A percentile compares a stretch with the other conserved stretches of the same genome.
Evolutionary conservation across 2,797 vertebrate genomes (phyloP).

Genomic region (Fistularia tabacaria): DNA sequence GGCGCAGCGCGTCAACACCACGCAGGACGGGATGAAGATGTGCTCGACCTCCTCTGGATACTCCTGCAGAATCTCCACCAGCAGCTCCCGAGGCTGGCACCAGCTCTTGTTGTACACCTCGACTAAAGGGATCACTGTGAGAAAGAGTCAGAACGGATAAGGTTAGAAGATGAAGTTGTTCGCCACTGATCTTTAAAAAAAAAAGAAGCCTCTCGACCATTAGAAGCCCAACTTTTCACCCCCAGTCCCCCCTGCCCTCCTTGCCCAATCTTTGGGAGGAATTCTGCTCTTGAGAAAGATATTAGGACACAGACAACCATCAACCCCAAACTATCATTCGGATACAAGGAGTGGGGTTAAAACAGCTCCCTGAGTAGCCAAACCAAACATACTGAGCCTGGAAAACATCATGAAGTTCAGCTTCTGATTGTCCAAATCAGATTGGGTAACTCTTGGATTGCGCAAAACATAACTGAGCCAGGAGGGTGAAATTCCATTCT

Average conservation of each 20-base stretch:
- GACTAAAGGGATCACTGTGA: constrained; percentile 87
- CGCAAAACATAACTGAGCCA: constrained; percentile 52
- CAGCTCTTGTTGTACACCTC: constrained; percentile 91
- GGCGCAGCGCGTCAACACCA: constrained; percentile 89
- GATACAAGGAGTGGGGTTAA: constrained; percentile 22
- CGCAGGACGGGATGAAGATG: constrained; percentile 96
- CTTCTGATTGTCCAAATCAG: constrained; percentile 57
- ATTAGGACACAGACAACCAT: constrained; percentile 46
- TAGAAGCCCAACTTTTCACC: no score
- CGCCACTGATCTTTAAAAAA: no score
- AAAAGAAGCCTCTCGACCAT: no score
- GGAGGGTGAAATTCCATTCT: constrained; percentile 60
- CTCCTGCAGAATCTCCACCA: constrained; percentile 97
- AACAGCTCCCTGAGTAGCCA: constrained; percentile 45
- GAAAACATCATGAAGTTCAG: constrained; percentile 50
- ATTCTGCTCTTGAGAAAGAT: constrained; percentile 55
- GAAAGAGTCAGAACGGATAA: constrained; percentile 8
- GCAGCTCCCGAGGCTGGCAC: constrained; percentile 89
- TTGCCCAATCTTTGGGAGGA: constrained; percentile 16
- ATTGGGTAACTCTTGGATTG: constrained; percentile 61
- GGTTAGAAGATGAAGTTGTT: background rate
- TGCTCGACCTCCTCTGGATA: constrained; percentile 95
- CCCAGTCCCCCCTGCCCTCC: no score
- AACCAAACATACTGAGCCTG: constrained; percentile 49
- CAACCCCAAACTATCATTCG: constrained; percentile 45